phyloP scores from a whole-genome alignment of 2,113 vertebrate genomes.

The Mobula hypostoma region DNA sequence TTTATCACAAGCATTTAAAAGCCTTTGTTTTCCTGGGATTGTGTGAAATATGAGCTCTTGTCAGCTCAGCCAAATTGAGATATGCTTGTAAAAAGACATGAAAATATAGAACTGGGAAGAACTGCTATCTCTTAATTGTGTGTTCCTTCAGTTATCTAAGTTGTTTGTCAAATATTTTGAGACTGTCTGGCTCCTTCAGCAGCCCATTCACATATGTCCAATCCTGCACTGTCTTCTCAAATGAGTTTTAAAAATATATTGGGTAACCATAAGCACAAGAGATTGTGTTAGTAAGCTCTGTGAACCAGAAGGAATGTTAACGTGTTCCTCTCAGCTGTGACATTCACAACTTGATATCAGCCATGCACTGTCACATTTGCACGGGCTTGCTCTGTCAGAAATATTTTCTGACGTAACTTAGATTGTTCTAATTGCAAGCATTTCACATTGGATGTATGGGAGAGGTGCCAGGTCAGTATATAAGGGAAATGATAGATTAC shows the following conservation, averaged over 20 bases:
- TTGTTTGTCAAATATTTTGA: background rate
- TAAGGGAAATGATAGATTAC: background rate
- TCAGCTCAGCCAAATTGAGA: background rate
- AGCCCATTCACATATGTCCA: background rate
- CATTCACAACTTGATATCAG: background rate
- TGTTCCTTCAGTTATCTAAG: background rate
- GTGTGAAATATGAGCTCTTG: background rate
- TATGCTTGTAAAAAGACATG: background rate
- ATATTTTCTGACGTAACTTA: background rate
- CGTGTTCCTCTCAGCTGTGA: background rate
- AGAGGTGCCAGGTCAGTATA: background rate
- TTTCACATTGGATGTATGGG: background rate
- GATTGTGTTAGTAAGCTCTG: background rate
- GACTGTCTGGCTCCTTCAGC: background rate
- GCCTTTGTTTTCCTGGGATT: background rate
- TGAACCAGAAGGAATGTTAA: background rate
- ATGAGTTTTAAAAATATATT: background rate
- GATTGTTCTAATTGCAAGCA: background rate
- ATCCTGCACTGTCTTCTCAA: background rate
- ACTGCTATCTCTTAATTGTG: background rate
- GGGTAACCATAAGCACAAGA: background rate
- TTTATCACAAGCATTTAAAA: background rate
- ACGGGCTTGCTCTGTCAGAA: background rate
- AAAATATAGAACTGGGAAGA: background rate
- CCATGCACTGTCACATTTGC: background rate